These are phyloP conservation scores for Graptemys geographica DNA, from an alignment of 2,797 vertebrate species.

Conservation along the genomic window DNA sequence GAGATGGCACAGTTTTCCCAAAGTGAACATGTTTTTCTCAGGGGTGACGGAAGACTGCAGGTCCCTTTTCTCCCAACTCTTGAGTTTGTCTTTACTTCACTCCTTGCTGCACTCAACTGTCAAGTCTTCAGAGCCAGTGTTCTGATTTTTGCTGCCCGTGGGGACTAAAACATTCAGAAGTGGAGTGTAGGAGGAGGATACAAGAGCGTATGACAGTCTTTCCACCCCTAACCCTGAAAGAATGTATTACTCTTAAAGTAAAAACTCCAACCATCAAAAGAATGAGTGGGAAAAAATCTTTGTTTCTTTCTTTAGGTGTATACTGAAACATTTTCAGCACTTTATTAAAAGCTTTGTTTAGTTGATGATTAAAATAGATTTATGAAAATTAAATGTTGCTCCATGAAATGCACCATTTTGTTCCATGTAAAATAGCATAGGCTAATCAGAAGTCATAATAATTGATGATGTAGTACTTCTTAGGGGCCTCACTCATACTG, in stretches of 20 bases:
- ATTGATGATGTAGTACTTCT: not conserved
- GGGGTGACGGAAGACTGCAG: not conserved
- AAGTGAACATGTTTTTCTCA: accelerated
- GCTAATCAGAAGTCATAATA: not conserved
- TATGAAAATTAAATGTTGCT: not conserved
- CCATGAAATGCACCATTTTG: not conserved
- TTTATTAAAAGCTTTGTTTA: not conserved
- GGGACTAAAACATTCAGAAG: not conserved
- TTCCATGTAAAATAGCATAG: not conserved
- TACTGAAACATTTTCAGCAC: not conserved
- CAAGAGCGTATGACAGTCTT: not conserved
- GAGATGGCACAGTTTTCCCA: not conserved
- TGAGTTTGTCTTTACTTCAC: not conserved
- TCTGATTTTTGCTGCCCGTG: not conserved
- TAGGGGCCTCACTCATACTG: not conserved
- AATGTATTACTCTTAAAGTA: not conserved
- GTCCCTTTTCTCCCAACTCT: not conserved
- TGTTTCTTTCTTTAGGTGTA: not conserved
- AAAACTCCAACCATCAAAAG: not conserved
- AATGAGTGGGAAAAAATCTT: not conserved
- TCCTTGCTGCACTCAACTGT: not conserved
- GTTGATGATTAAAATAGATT: not conserved
- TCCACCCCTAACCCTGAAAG: not conserved
- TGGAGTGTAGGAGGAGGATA: not conserved
- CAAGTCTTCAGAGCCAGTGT: not conserved